Evolutionary conservation across 2,113 vertebrate species (phyloP).

Genomic region (Mionectes macconnelli): DNA sequence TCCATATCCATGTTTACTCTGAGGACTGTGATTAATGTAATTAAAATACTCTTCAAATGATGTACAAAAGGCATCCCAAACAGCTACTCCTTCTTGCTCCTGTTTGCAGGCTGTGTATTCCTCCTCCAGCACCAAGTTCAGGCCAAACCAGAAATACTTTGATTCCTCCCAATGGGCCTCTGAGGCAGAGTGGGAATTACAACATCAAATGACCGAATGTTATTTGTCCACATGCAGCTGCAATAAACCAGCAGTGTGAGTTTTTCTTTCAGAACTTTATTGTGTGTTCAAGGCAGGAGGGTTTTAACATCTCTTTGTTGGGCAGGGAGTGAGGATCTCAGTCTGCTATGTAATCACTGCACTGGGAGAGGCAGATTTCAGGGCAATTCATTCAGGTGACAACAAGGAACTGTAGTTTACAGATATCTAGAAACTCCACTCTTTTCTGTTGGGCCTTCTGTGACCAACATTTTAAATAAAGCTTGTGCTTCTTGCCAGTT

Average conservation of each 20-base stretch:
- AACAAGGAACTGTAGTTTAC: neutral
- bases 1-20: neutral
- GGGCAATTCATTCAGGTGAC: neutral
- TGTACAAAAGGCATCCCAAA: neutral
- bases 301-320: neutral
- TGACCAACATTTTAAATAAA: neutral
- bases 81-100: neutral
- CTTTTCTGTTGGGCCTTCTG: neutral
- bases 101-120: neutral
- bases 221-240: neutral
- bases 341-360: neutral
- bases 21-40: neutral
- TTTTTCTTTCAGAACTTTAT: neutral
- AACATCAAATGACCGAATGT: neutral
- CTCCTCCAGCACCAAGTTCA: neutral
- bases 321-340: neutral
- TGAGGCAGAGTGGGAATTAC: neutral
- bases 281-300: neutral
- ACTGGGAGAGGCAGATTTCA: neutral
- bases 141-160: neutral
- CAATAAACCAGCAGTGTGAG: neutral
- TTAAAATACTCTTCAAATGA: neutral
- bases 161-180: neutral
- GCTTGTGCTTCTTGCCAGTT: neutral
- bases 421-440: neutral